Evolutionary conservation across 2,797 vertebrate species (phyloP).

Genomic region (Pipistrellus nathusii): DNA sequence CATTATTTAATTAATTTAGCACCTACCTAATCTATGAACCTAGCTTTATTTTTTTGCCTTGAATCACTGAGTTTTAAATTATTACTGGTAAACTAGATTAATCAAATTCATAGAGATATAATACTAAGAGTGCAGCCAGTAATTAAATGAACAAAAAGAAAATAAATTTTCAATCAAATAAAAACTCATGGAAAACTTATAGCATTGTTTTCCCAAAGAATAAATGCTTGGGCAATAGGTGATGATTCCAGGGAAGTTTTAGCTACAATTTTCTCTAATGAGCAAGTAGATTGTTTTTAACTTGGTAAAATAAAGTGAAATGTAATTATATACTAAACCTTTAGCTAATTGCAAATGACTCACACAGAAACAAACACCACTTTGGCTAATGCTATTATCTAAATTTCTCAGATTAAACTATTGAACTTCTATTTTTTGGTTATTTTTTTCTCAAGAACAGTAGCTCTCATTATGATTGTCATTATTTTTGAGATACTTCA

Average conservation of each 20-base stretch:
- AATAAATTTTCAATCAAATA: neutral
- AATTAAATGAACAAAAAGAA: neutral
- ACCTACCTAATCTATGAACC: neutral
- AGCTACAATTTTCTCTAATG: neutral
- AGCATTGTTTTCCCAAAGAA: neutral
- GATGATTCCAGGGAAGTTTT: neutral
- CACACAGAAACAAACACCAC: conserved; percentile 26
- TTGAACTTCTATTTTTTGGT: neutral
- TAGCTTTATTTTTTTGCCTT: neutral
- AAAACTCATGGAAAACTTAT: neutral
- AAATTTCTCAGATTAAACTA: conserved; percentile 48
- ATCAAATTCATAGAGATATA: neutral
- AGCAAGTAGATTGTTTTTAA: conserved; percentile 24
- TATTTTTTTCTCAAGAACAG: neutral
- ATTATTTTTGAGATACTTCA: neutral
- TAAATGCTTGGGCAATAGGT: neutral
- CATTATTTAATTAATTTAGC: neutral
- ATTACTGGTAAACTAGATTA: neutral
- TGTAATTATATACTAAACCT: conserved; percentile 41
- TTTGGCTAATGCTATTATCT: neutral
- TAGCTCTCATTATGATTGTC: neutral
- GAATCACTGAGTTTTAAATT: neutral
- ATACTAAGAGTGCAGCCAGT: neutral
- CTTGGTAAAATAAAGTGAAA: conserved; percentile 56
- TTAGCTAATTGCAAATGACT: conserved; percentile 60